Evolutionary conservation across 2,113 vertebrate species (phyloP).

Genomic region (Climacteris rufus): DNA sequence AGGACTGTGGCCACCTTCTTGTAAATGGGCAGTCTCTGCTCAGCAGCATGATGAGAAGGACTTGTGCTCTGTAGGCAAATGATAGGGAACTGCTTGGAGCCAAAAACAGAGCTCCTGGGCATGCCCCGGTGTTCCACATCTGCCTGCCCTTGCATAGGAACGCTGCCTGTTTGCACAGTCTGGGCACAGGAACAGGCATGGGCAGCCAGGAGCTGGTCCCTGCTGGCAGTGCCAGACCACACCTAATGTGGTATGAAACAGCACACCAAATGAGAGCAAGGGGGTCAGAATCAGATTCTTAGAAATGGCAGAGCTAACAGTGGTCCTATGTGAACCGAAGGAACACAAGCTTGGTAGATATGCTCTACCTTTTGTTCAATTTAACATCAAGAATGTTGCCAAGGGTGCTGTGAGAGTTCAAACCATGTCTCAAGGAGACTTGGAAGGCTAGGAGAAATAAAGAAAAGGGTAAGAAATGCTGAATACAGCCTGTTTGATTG

Average conservation of each 20-base stretch:
- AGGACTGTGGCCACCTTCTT: neutral
- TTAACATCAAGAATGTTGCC: neutral
- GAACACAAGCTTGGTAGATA: neutral
- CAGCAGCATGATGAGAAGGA: neutral
- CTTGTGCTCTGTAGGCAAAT: neutral
- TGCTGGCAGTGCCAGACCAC: neutral
- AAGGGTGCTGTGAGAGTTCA: neutral
- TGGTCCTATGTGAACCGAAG: neutral
- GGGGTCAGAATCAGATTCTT: neutral
- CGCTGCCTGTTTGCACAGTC: neutral
- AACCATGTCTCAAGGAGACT: neutral
- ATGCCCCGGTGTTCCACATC: neutral
- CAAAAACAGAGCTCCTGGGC: neutral
- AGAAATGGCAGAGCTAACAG: neutral
- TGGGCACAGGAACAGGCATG: neutral
- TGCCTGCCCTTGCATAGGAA: neutral
- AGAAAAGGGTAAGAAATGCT: neutral
- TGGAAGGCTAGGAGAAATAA: neutral
- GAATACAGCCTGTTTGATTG: neutral
- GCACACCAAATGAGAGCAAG: neutral
- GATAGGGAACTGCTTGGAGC: neutral
- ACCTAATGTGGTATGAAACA: neutral
- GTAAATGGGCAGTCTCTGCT: neutral
- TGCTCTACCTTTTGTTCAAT: neutral
- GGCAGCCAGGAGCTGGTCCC: neutral